These are phyloP conservation scores for Petrosia ficiformis DNA, from an alignment of 37 sponge, comb jelly and placozoan species.

Conservation along the genomic window DNA sequence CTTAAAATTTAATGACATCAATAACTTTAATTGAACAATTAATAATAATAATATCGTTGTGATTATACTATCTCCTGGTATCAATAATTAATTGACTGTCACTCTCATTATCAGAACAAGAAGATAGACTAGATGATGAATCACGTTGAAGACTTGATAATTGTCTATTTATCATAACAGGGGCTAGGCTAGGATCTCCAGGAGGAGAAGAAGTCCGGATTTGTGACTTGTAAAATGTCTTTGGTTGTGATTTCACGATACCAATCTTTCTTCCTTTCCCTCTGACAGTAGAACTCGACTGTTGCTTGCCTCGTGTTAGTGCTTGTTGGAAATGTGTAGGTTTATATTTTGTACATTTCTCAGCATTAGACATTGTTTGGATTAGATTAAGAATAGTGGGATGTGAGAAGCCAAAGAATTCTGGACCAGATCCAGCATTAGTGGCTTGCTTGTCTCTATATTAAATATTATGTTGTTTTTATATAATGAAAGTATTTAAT, in stretches of 20 bases:
- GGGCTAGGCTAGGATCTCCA: slow-evolving; percentile 31
- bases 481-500: too few relatives aligned
- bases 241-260: not conserved
- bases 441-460: slow-evolving; percentile 81
- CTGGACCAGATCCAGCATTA: slow-evolving; percentile 91
- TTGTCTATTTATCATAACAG: slow-evolving; percentile 18
- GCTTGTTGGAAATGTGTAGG: slow-evolving; percentile 59
- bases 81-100: slow-evolving; percentile 54
- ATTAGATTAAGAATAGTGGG: slow-evolving; percentile 85
- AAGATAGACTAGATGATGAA: slow-evolving; percentile 7
- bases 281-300: too few relatives aligned
- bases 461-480: not conserved
- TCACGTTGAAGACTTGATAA: slow-evolving; percentile 6
- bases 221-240: not conserved
- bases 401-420: slow-evolving; percentile 90
- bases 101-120: slow-evolving; percentile 38
- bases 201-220: not conserved
- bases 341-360: slow-evolving; percentile 76
- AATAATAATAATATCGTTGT: not conserved
- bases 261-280: too few relatives aligned
- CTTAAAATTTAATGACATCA: not conserved
- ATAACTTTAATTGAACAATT: not conserved
- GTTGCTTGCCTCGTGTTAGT: slow-evolving; percentile 1
- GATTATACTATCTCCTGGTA: slow-evolving; percentile 2
- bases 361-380: slow-evolving; percentile 61